These are phyloP conservation scores for Yponomeuta evonymella DNA, from an alignment of 2,888 invertebrate species.

Conservation along the genomic window DNA sequence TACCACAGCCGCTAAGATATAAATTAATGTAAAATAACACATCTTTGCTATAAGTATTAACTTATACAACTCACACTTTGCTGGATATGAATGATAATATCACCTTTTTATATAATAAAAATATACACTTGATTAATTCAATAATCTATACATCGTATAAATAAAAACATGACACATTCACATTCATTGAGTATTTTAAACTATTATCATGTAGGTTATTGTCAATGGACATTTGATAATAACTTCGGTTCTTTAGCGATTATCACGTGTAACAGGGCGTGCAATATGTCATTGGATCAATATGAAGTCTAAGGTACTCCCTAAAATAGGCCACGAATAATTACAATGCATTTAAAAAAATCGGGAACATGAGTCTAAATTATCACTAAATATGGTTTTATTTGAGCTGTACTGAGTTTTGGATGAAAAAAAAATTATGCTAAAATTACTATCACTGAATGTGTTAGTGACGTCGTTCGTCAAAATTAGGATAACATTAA, in stretches of 20 bases:
- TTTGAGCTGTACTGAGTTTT: too few relatives aligned
- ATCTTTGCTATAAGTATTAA: background rate
- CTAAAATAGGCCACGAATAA: background rate
- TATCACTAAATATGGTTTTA: too few relatives aligned
- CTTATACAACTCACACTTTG: background rate
- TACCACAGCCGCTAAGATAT: background rate
- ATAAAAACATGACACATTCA: background rate
- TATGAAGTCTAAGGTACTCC: background rate
- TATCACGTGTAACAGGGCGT: background rate
- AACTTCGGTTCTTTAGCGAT: background rate
- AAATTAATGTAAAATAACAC: background rate
- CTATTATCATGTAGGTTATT: conserved; percentile 7
- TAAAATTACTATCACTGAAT: too few relatives aligned
- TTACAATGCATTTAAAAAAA: too few relatives aligned
- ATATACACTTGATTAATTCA: background rate
- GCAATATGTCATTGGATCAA: background rate
- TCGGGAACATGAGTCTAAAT: too few relatives aligned
- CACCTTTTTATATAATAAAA: background rate
- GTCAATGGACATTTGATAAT: background rate
- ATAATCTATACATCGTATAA: background rate
- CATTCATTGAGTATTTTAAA: background rate
- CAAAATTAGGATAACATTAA: too few relatives aligned
- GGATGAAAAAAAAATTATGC: too few relatives aligned
- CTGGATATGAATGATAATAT: background rate
- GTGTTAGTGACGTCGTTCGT: too few relatives aligned